phyloP scores from a whole-genome alignment of 2,113 vertebrate genomes.

The Forbesichthys agassizii region DNA sequence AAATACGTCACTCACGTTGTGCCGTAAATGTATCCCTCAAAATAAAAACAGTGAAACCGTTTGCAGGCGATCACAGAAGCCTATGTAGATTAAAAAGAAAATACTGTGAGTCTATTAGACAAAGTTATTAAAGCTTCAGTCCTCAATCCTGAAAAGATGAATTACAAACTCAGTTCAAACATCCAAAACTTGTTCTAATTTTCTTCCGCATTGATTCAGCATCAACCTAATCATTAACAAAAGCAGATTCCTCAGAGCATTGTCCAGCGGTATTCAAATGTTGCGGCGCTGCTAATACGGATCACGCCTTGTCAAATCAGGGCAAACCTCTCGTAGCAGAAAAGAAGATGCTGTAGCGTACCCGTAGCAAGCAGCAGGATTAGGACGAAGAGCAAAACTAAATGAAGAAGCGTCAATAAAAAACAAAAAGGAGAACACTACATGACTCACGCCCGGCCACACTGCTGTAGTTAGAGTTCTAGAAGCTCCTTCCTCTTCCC shows the following conservation, averaged over 20 bases:
- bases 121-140: slow-evolving; percentile 57
- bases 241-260: slow-evolving; percentile 30
- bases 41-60: slow-evolving; percentile 53
- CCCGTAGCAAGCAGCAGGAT: slow-evolving; percentile 31
- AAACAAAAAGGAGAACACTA: slow-evolving; percentile 22
- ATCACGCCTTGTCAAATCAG: slow-evolving; percentile 23
- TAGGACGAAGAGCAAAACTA: slow-evolving; percentile 20
- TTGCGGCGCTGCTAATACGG: slow-evolving; percentile 16
- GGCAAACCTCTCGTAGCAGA: slow-evolving; percentile 28
- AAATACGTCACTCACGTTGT: slow-evolving; percentile 21
- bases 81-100: slow-evolving; percentile 48
- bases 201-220: slow-evolving; percentile 7
- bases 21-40: slow-evolving; percentile 42
- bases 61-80: slow-evolving; percentile 47
- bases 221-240: slow-evolving; percentile 18
- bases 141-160: slow-evolving; percentile 30
- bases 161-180: slow-evolving; percentile 20
- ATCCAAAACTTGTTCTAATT: background rate
- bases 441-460: slow-evolving; percentile 43
- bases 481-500: slow-evolving; percentile 24
- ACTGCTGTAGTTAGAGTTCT: slow-evolving; percentile 44
- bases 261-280: slow-evolving; percentile 21
- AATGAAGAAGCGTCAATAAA: no score
- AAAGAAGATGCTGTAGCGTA: slow-evolving; percentile 48
- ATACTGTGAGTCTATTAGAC: slow-evolving; percentile 60